Percentiles rank a stretch among this genome's conserved stretches.
Conservation (phyloP, 1,140 invertebrate species). For the Aphidius gifuensis region DNA sequence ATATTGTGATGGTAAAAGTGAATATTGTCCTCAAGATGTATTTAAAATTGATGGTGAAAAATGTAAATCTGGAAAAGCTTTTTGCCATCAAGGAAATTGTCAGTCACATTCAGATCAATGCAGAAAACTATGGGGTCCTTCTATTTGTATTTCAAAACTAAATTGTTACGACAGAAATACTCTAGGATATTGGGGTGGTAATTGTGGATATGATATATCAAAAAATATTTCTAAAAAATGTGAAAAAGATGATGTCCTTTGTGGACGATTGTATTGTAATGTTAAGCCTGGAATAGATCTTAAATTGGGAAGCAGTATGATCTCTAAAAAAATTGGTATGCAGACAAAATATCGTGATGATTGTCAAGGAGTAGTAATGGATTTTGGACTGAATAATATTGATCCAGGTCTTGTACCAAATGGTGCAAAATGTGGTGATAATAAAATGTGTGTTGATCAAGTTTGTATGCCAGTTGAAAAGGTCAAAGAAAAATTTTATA, state of each 20-base stretch:
- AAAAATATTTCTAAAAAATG: constrained; percentile 75
- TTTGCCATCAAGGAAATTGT: constrained; percentile 89
- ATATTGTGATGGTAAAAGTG: constrained; percentile 86
- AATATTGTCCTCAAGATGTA: constrained; percentile 90
- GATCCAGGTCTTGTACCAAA: too few relatives aligned
- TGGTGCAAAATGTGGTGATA: too few relatives aligned
- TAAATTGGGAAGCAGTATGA: constrained; percentile 93
- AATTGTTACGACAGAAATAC: constrained; percentile 88
- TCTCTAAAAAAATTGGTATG: constrained; percentile 75
- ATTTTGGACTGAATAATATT: too few relatives aligned
- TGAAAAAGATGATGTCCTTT: constrained; percentile 71
- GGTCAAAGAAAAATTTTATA: too few relatives aligned
- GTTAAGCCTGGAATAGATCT: constrained; percentile 84
- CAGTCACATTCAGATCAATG: constrained; percentile 91
- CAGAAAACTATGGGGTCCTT: constrained; percentile 89
- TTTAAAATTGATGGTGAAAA: constrained; percentile 84
- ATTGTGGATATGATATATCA: constrained; percentile 88
- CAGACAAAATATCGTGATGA: constrained; percentile 71
- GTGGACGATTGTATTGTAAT: constrained; percentile 92
- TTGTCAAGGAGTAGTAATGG: too few relatives aligned
- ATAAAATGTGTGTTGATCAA: too few relatives aligned
- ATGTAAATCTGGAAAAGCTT: constrained; percentile 79
- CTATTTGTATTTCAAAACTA: constrained; percentile 78
- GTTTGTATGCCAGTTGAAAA: too few relatives aligned
- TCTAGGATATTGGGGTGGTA: constrained; percentile 81